phyloP scores from a whole-genome alignment of 2,113 vertebrate species.

The Grus americana region DNA sequence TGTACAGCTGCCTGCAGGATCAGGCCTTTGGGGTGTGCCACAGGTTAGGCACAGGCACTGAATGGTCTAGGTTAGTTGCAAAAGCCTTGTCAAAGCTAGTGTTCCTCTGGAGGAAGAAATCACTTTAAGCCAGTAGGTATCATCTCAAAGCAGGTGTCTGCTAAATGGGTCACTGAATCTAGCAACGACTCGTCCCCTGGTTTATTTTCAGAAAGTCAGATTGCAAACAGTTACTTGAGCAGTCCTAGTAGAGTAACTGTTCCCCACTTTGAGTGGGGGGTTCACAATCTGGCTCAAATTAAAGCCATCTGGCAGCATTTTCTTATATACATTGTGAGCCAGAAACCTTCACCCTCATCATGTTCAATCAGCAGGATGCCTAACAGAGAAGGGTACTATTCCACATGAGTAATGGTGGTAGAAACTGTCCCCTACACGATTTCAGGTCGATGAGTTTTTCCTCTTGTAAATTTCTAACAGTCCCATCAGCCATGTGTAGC shows the following conservation, averaged over 20 bases:
- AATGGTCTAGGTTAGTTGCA: background rate
- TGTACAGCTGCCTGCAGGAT: background rate
- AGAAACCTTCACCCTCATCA: conserved; percentile 67
- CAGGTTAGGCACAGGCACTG: background rate
- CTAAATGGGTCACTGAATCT: conserved; percentile 4
- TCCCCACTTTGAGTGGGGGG: conserved; percentile 40
- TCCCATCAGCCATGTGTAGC: conserved; percentile 51
- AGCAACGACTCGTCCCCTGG: background rate
- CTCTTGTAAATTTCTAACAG: conserved; percentile 34
- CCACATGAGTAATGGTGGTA: conserved; percentile 33
- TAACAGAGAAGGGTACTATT: conserved; percentile 56
- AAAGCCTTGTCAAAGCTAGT: background rate
- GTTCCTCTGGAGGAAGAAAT: background rate
- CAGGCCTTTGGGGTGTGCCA: background rate
- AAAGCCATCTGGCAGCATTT: conserved; percentile 59
- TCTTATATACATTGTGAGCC: conserved; percentile 28
- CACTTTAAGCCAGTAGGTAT: background rate
- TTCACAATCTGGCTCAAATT: conserved; percentile 63
- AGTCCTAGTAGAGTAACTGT: conserved; percentile 35
- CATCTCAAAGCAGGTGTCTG: conserved; percentile 41
- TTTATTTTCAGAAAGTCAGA: conserved; percentile 48
- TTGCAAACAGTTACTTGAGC: conserved; percentile 57
- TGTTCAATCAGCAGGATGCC: conserved; percentile 66
- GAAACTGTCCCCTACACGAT: conserved; percentile 38
- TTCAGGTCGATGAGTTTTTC: background rate